These are phyloP conservation scores for Hirtodrosophila confusa DNA, from an alignment of 2,888 invertebrate species.

Conservation along the genomic window DNA sequence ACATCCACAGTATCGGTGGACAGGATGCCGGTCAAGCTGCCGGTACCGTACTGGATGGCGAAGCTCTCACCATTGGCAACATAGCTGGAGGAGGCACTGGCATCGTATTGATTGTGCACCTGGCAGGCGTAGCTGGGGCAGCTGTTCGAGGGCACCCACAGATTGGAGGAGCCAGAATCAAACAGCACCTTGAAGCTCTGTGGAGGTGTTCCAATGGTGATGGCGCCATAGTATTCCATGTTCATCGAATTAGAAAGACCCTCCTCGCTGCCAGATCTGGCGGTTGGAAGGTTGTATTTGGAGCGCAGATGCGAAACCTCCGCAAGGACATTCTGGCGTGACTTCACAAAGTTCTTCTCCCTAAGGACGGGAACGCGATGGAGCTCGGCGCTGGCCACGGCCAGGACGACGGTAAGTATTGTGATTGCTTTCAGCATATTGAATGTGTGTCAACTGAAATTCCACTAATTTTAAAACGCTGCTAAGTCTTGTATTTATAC, in stretches of 20 bases:
- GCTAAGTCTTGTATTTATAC: slow-evolving; percentile 43
- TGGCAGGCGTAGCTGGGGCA: slow-evolving; percentile 95
- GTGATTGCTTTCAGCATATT: slow-evolving; percentile 57
- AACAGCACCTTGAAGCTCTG: slow-evolving; percentile 97
- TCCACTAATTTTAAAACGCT: slow-evolving; percentile 50
- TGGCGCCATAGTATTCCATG: slow-evolving; percentile 97
- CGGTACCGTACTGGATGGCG: slow-evolving; percentile 96
- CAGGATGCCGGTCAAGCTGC: slow-evolving; percentile 96
- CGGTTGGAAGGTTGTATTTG: slow-evolving; percentile 44
- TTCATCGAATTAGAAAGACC: slow-evolving; percentile 93
- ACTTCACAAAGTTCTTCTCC: slow-evolving; percentile 67
- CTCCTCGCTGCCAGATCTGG: slow-evolving; percentile 40
- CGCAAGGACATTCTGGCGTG: slow-evolving; percentile 57
- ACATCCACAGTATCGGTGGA: slow-evolving; percentile 92
- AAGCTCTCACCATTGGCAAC: slow-evolving; percentile 94
- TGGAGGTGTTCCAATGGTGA: slow-evolving; percentile 94
- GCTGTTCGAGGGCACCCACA: slow-evolving; percentile 98
- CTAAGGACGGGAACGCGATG: slow-evolving; percentile 71
- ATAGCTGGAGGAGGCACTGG: slow-evolving; percentile 91
- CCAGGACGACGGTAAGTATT: slow-evolving; percentile 58
- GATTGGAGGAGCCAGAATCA: slow-evolving; percentile 98
- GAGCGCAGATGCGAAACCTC: slow-evolving; percentile 55
- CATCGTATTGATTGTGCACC: slow-evolving; percentile 97
- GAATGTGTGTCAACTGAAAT: slow-evolving; percentile 54
- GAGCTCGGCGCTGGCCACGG: slow-evolving; percentile 70